phyloP scores from a whole-genome alignment of 2,113 vertebrate genomes.

The Sinocyclocheilus grahami region DNA sequence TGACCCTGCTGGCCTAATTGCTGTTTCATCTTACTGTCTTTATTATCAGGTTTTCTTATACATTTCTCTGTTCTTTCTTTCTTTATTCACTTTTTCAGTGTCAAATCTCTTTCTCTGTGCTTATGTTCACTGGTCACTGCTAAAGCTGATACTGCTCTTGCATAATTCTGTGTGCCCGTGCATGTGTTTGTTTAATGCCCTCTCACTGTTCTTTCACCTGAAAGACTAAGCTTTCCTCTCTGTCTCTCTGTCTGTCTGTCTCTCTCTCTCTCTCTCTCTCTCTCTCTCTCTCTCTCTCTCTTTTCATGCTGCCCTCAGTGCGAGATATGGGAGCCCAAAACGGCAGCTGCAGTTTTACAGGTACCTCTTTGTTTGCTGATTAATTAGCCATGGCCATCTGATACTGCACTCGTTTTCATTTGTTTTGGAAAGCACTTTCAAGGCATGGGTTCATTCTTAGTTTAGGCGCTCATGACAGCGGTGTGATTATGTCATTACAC shows the following conservation, averaged over 20 bases:
- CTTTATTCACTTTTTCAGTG: not conserved
- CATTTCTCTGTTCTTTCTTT: not conserved
- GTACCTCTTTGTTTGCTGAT: conserved; percentile 75
- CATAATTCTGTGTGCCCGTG: not conserved
- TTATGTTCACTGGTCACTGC: not conserved
- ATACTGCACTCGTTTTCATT: conserved; percentile 4
- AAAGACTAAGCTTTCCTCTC: conserved; percentile 26
- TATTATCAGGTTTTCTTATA: no score
- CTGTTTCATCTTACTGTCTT: not conserved
- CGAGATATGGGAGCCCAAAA: conserved; percentile 99
- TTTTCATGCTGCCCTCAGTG: conserved; percentile 82
- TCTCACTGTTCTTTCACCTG: conserved; percentile 22
- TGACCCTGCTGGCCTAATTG: not conserved
- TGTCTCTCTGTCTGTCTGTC: conserved; percentile 9
- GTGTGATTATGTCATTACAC: not conserved
- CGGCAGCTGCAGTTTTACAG: conserved; percentile 99
- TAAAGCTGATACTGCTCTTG: not conserved
- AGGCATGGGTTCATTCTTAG: conserved; percentile 7
- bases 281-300: conserved; percentile 48
- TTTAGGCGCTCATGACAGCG: not conserved
- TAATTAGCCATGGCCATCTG: conserved; percentile 11
- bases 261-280: conserved; percentile 47
- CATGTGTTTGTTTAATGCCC: conserved; percentile 15
- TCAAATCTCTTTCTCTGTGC: not conserved
- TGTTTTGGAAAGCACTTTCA: conserved; percentile 26